Base-by-base conservation (phyloP, 2,113 vertebrate species). In the Arothron firmamentum region DNA sequence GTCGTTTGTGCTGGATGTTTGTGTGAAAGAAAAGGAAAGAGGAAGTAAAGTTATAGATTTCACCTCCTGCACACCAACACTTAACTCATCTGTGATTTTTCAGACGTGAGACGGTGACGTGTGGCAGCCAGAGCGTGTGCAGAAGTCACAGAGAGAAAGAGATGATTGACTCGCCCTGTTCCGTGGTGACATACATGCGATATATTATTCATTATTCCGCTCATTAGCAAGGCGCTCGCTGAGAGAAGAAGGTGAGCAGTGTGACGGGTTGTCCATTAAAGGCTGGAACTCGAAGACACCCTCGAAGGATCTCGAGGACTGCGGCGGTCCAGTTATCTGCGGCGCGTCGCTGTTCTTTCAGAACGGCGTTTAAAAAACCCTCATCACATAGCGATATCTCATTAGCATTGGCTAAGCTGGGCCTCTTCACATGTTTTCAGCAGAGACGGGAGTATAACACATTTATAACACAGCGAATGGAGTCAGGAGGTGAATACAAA, bases 251-350 rank as follows among this genome's bases (percentile, higher is more conserved):
- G 50, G 34, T 6, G 18, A 52, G 48, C 16, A 17, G 58, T 52
- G 14, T 73, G 70, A 83, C 56, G 57, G 50, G 15, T 43, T 52
- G 23, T 53, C 71, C 69, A 64, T 64, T 70, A 65, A 53, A 48
- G 12, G 25, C 38, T 21, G 45, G 47, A 63, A 23, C 51, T 51
- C 41, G 46, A 57, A 65, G 62, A 65, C 38, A 38, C 7, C 7
- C 5, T 7, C 64, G 63, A 78, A 59, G 69, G 55, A 10, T 34
- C 48, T 48, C 56, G 21, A 65, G 62, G 52, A 56, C 2, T 15
- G 51, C 51, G 21, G 41, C 20, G 52, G 58, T 54, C 17, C 61
- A 74, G 78, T 62, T 60, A 73, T 38, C 61, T 68, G 41, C 46
- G 53, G 45, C 54, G 56, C 52, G 4, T 31, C 66, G 47, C 56